Evolutionary conservation across 2,888 invertebrate genomes (phyloP), one percentile per base, ranked within the genome.

Genomic region (Xylocampa areola): DNA sequence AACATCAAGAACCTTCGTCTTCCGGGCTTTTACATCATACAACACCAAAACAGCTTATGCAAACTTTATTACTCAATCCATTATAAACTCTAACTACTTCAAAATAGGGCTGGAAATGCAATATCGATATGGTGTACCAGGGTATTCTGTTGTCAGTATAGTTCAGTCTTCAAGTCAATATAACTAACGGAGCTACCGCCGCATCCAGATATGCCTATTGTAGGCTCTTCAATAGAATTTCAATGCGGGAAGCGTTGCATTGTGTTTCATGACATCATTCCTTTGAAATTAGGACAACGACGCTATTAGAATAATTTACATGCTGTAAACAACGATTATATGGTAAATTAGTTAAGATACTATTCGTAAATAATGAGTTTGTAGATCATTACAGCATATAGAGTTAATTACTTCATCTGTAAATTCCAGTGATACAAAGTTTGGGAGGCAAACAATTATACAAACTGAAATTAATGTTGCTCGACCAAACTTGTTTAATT

Each of bases 201-300:
- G 43, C 51, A 54, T 60, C 50, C 54, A 72, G 61, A 65, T 69
- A 72, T 29, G 59, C 35, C 71, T 59, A 66, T 76, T 77, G 73
- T 77, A 37, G 8, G 52, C 16, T 32, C 41, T 37, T 10, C 51
- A 59, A 72, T 76, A 66, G 65, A 70, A 74, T 70, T 67, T 74
- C 74, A 62, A 70, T 70, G 65, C 58, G 53, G 50, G 52, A 51
- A 36, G 35, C 43, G 25, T 33, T 50, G 58, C 60, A 63, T 73
- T 70, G 65, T 69, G 41, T 49, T 17, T 14, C 25, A 16, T 62
- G 54, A 68, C 60, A 57, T 65, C 60, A 58, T 23, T 11, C 43
- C 37, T 29, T 68, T 40, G 55, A 60, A 57, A 52, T 68, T 64
- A 47, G 59, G 29, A 51, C 27, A 32, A 37, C 6, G 45, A 13